Base-by-base conservation (phyloP, 2,888 invertebrate species). In the Sisyra nigra region DNA sequence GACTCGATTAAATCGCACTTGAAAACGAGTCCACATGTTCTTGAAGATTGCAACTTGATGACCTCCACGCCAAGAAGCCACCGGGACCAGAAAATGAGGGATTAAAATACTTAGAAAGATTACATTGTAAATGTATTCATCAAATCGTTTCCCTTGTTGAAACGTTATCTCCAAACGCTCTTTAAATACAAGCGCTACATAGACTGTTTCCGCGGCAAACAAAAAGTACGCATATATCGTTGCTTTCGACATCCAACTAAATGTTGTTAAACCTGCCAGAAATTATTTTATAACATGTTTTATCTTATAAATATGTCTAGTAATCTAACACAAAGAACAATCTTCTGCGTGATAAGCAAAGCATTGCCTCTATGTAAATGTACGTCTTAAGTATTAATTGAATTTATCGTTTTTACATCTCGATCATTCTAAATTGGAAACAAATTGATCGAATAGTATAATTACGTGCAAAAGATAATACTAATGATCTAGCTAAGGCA, bases 11-110 rank as follows among this genome's bases (percentile, higher is more conserved):
- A 46, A 39, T 35, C 31, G 40, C 54, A 78, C 74, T 65, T 80
- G 80, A 60, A 80, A 80, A 57, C 73, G 74, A 0, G 80, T 80
- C 80, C 80, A 81, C 80, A 81, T 80, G 52, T 81, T 79, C 59
- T 80, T 81, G 51, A 80, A 81, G 50, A 76, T 75, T 1, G 80
- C 80, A 19, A 80, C 80, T 58, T 81, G 74, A 0, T 60, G 59
- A 1, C 79, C 80, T 53, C 79, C 79, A 0, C 79, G 67, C 80
- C 80, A 81, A 1, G 80, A 77, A 1, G 77, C 77, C 10, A 72
- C 56, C 0, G 80, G 80, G 42, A 80, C 54, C 6, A 80, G 57
- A 51, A 80, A 80, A 55, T 81, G 79, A 1, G 80, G 80, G 6
- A 79, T 72, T 31, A 81, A 63, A 49, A 80, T 71, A 51, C 80